Evolutionary conservation across 92 coral and sea anemone species (phyloP).

Genomic region (Zoanthus gigantus): DNA sequence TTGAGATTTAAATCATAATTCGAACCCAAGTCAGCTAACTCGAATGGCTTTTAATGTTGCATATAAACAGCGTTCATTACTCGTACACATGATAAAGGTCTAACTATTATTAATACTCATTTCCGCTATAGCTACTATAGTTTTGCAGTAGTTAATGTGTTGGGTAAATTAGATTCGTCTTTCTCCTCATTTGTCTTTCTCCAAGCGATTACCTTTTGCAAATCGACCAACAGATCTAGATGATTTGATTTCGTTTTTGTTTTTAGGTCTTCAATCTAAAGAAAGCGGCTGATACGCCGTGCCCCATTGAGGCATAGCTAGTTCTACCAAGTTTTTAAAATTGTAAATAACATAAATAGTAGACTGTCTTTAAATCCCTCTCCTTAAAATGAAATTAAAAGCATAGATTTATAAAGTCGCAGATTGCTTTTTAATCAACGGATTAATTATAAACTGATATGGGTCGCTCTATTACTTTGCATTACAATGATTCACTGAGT

Average conservation of each 20-base stretch:
- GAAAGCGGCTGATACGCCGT: background rate
- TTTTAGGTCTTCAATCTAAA: background rate
- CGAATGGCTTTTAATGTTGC: background rate
- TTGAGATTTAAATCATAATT: no score
- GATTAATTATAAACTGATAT: background rate
- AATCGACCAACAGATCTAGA: background rate
- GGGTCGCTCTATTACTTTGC: background rate
- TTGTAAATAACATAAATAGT: background rate
- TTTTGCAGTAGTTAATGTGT: background rate
- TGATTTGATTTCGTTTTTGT: background rate
- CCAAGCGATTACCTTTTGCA: background rate
- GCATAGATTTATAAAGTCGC: background rate
- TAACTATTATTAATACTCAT: background rate
- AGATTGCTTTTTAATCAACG: background rate
- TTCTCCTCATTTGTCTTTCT: background rate
- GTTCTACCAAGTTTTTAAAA: background rate
- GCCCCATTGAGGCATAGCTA: background rate
- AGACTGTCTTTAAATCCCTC: background rate
- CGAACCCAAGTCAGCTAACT: background rate
- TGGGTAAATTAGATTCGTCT: background rate
- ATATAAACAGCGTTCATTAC: no score
- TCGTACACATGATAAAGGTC: background rate
- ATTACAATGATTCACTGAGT: background rate
- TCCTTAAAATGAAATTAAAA: background rate
- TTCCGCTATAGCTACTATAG: background rate